Evolutionary conservation across 2,888 invertebrate genomes (phyloP), one percentile per base, ranked within the genome.

Genomic region (Archips xylosteana): DNA sequence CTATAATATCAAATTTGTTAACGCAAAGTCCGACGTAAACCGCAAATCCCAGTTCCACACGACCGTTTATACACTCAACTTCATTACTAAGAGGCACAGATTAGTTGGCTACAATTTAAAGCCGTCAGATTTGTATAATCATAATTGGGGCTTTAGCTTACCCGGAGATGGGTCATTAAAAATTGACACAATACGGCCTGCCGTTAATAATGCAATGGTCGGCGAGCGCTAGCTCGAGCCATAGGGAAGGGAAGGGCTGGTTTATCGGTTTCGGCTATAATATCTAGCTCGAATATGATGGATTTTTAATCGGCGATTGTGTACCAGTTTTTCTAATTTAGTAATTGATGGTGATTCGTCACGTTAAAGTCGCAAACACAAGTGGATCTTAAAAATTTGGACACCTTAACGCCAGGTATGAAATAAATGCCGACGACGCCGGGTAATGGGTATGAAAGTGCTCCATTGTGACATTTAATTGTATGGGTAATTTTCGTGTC

Each of bases 111-210:
- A 36, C 57, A 62, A 59, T 68, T 62, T 63, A 49, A 63, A 68
- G 32, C 67, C 62, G 34, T 23, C 68, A 73, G 72, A 63, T 64
- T 68, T 59, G 63, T 69, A 69, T 64, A 69, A 73, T 69, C 49
- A 60, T 73, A 69, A 73, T 69, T 73, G 68, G 59, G 64, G 63
- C 47, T 59, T 15, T 49, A 39, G 68, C 68, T 69, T 63, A 69
- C 63, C 73, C 63, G 73, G 73, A 72, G 73, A 73, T 68, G 63
- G 73, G 63, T 60, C 73, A 73, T 73, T 73, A 73, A 73, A 69
- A 73, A 73, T 73, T 60, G 68, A 69, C 63, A 73, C 68, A 73
- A 73, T 69, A 64, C 39, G 65, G 57, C 59, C 73, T 59, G 49
- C 8, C 34, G 57, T 73, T 47, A 68, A 69, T 73, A 73, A 73